Percentiles rank a stretch among this genome's conserved stretches.
Evolutionary conservation across 92 coral and sea anemone genomes (phyloP).

Genomic region (Siderastrea siderea): DNA sequence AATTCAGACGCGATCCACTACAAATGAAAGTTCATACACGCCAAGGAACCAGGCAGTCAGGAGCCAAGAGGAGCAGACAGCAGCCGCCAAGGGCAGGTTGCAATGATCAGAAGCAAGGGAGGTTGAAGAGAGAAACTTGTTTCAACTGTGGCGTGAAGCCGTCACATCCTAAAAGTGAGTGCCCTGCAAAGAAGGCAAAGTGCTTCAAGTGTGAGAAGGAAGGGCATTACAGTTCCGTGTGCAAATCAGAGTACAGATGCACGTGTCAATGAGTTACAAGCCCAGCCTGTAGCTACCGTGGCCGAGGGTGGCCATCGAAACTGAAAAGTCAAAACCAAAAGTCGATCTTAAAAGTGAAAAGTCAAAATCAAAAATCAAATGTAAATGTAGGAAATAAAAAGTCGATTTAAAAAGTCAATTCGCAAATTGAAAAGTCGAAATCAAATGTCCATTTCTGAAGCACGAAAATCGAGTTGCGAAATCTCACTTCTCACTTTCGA

Average conservation of each 20-base stretch:
- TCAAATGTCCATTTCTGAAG: no score
- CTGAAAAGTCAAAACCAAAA: no score
- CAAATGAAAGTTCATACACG: slow-evolving; percentile 8
- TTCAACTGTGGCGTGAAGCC: background rate
- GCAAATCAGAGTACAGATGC: background rate
- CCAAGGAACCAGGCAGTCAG: background rate
- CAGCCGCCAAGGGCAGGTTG: background rate
- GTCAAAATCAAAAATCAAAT: no score
- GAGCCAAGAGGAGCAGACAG: background rate
- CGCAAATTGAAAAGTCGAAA: no score
- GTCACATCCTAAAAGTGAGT: background rate
- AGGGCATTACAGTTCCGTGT: background rate
- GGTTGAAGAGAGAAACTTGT: background rate
- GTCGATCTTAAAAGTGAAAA: no score
- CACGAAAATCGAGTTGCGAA: no score
- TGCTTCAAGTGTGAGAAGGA: background rate
- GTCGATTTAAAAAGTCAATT: no score
- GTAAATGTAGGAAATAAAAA: no score
- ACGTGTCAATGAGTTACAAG: background rate
- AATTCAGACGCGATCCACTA: slow-evolving; percentile 15
- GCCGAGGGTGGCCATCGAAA: no score
- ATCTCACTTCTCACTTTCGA: no score
- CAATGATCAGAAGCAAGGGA: background rate
- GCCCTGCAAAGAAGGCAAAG: background rate
- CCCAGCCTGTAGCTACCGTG: background rate